Evolutionary conservation across 2,113 vertebrate species (phyloP).

Genomic region (Cranoglanis bouderius): DNA sequence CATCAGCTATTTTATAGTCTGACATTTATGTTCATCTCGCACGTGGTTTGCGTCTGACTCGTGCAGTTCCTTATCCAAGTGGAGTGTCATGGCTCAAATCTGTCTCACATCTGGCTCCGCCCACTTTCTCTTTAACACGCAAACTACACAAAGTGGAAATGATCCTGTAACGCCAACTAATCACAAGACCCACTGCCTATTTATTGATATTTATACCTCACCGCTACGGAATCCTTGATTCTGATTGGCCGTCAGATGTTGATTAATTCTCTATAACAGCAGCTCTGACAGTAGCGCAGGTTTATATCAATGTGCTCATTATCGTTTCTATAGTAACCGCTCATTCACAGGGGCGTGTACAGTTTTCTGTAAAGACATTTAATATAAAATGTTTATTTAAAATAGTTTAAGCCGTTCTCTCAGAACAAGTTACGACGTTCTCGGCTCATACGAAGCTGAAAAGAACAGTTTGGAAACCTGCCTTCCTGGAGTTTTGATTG

Average conservation of each 20-base stretch:
- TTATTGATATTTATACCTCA: background rate
- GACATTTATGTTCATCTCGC: background rate
- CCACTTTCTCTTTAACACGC: background rate
- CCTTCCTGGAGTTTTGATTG: background rate
- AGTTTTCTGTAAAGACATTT: too few relatives aligned
- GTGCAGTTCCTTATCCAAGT: background rate
- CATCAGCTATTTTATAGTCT: background rate
- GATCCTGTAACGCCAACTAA: background rate
- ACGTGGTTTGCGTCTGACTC: constrained; percentile 3
- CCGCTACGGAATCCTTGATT: background rate
- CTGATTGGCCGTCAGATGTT: background rate
- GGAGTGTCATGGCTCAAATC: background rate
- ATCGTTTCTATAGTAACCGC: background rate
- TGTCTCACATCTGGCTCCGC: background rate
- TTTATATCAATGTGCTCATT: background rate
- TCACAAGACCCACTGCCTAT: background rate
- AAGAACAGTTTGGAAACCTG: background rate
- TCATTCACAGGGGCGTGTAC: background rate
- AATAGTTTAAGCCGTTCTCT: background rate
- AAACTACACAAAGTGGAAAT: background rate
- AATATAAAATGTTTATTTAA: background rate
- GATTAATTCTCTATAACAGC: background rate
- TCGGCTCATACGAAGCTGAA: background rate
- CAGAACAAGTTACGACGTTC: background rate
- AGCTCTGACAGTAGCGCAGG: background rate